Percentiles rank a stretch among this genome's conserved stretches.
Evolutionary conservation across 2,888 invertebrate species (phyloP).

Genomic region (Leptura quadrifasciata): DNA sequence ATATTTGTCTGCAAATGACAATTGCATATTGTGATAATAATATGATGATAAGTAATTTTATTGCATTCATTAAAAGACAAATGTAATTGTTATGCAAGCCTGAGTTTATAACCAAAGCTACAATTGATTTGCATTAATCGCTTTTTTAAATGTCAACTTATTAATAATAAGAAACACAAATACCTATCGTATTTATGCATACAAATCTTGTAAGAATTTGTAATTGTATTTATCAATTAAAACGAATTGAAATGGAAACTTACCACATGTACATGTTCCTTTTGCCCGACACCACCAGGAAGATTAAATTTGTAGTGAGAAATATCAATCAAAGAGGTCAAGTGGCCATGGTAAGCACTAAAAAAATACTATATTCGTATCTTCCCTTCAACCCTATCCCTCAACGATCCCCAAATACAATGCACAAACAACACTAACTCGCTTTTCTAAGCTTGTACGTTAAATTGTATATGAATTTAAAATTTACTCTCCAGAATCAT

Average conservation of each 20-base stretch:
- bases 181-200: no score
- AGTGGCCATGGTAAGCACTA: slow-evolving; percentile 99
- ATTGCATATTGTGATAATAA: background rate
- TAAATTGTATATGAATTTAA: background rate
- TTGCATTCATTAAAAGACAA: background rate
- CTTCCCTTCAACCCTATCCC: slow-evolving; percentile 51
- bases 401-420: slow-evolving; percentile 42
- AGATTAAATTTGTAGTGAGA: slow-evolving; percentile 98
- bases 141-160: no score
- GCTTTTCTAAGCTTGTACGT: slow-evolving; percentile 46
- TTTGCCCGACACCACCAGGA: slow-evolving; percentile 88
- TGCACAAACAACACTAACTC: slow-evolving; percentile 38
- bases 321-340: slow-evolving; percentile 96
- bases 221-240: no score
- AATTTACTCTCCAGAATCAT: background rate
- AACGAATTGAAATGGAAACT: slow-evolving; percentile 70
- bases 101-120: background rate
- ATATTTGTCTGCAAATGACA: background rate
- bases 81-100: background rate
- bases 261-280: slow-evolving; percentile 92
- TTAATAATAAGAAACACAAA: background rate
- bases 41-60: background rate
- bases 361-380: slow-evolving; percentile 74
- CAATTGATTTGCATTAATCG: background rate
- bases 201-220: no score